These are phyloP conservation scores for Rugalucina vietnamica DNA, from an alignment of 2,888 invertebrate genomes.

Conservation along the genomic window DNA sequence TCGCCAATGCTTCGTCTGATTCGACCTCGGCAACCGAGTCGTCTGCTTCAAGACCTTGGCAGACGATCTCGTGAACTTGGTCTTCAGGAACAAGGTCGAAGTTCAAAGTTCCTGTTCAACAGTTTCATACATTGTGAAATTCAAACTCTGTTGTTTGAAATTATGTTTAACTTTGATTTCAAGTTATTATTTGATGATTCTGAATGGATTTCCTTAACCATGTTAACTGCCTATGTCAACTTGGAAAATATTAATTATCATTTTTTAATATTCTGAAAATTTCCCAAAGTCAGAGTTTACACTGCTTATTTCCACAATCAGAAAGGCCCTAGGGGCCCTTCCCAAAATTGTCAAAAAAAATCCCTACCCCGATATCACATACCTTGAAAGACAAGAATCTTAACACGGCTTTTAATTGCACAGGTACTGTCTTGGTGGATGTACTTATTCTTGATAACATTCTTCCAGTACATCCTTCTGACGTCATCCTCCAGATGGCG, in stretches of 20 bases:
- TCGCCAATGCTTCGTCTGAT: constrained; percentile 55
- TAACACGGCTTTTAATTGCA: constrained; percentile 47
- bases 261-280: not conserved
- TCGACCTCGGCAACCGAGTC: constrained; percentile 37
- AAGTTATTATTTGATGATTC: too few species aligned
- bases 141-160: too few species aligned
- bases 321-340: too few species aligned
- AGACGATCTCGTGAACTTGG: constrained; percentile 26
- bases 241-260: too few species aligned
- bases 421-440: constrained; percentile 50
- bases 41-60: constrained; percentile 15
- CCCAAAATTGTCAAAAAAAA: too few species aligned
- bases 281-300: too few species aligned
- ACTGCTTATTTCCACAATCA: not conserved
- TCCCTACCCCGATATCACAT: too few species aligned
- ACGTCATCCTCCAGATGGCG: constrained; percentile 44
- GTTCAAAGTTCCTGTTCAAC: constrained; percentile 64
- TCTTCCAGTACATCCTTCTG: constrained; percentile 56
- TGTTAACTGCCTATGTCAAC: too few species aligned
- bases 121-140: too few species aligned
- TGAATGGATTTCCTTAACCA: too few species aligned
- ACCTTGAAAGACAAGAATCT: constrained; percentile 62
- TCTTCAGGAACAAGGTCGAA: constrained; percentile 62
- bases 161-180: too few species aligned
- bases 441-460: constrained; percentile 65